Evolutionary conservation across 1,140 invertebrate genomes (phyloP).

Genomic region (Cheumatopsyche charites): DNA sequence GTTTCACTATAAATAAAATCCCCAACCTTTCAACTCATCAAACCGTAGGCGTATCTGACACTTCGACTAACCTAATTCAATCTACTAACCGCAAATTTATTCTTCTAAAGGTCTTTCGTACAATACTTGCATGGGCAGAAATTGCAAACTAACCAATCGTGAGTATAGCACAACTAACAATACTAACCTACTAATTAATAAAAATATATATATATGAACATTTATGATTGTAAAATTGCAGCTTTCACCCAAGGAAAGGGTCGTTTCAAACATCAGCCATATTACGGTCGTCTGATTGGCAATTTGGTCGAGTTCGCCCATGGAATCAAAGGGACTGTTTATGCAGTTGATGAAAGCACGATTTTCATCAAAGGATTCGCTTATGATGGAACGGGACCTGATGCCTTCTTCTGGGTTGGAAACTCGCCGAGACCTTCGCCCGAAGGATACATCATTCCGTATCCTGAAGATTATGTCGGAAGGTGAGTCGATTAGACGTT

Average conservation of each 20-base stretch:
- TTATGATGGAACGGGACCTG: conserved; percentile 84
- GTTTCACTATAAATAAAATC: too few relatives aligned
- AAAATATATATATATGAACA: conserved; percentile 1
- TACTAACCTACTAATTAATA: background rate
- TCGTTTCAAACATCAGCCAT: conserved; percentile 61
- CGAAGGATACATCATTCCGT: conserved; percentile 81
- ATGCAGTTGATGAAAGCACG: conserved; percentile 86
- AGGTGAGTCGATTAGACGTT: too few relatives aligned
- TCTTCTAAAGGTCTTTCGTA: conserved; percentile 39
- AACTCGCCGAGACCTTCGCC: conserved; percentile 76
- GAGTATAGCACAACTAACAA: background rate
- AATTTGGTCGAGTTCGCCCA: conserved; percentile 72
- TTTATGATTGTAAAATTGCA: conserved; percentile 11
- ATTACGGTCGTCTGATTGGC: conserved; percentile 80
- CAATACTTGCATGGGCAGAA: conserved; percentile 31
- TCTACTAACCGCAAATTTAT: too few relatives aligned
- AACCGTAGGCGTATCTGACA: too few relatives aligned
- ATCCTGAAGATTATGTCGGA: conserved; percentile 78
- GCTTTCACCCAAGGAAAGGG: conserved; percentile 28
- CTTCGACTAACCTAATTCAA: too few relatives aligned
- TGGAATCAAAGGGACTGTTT: conserved; percentile 77
- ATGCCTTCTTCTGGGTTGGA: conserved; percentile 88
- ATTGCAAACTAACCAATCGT: conserved; percentile 31
- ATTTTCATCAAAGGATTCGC: conserved; percentile 85
- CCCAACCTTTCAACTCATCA: too few relatives aligned